These are phyloP conservation scores for Pteruthius melanotis DNA, from an alignment of 2,113 vertebrate genomes.

Conservation along the genomic window DNA sequence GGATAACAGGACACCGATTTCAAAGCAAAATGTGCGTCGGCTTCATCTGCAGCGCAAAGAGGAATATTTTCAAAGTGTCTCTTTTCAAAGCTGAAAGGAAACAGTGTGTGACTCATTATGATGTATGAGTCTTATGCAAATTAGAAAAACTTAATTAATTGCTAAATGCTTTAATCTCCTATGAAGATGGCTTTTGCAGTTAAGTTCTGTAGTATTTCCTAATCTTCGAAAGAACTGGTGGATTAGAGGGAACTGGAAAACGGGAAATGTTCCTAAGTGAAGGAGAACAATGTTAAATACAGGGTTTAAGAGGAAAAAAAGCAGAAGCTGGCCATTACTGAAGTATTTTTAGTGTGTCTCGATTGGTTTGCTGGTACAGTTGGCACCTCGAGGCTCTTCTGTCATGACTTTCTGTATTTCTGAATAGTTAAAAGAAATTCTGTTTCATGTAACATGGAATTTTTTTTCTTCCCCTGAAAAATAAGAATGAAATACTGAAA, in stretches of 20 bases:
- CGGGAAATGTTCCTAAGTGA: not conserved
- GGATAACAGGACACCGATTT: not conserved
- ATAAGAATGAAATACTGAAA: not conserved
- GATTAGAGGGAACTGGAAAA: not conserved
- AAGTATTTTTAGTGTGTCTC: conserved; percentile 32
- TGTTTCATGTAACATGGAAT: not conserved
- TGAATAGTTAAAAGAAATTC: not conserved
- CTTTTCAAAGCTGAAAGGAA: not conserved
- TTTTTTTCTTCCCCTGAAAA: not conserved
- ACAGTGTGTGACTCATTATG: not conserved
- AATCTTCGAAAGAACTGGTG: not conserved
- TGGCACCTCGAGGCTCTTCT: not conserved
- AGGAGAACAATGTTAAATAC: not conserved
- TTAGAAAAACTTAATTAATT: not conserved
- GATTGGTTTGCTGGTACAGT: not conserved
- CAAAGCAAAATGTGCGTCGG: not conserved
- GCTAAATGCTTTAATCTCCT: not conserved
- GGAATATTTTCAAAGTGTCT: not conserved
- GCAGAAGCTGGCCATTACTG: conserved; percentile 22
- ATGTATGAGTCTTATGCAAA: not conserved
- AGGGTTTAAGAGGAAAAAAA: conserved; percentile 11
- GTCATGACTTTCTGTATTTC: not conserved
- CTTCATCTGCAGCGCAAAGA: not conserved
- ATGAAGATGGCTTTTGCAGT: not conserved
- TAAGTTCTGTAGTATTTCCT: not conserved